phyloP scores from a whole-genome alignment of 2,113 vertebrate genomes.

The Pitta sordida region DNA sequence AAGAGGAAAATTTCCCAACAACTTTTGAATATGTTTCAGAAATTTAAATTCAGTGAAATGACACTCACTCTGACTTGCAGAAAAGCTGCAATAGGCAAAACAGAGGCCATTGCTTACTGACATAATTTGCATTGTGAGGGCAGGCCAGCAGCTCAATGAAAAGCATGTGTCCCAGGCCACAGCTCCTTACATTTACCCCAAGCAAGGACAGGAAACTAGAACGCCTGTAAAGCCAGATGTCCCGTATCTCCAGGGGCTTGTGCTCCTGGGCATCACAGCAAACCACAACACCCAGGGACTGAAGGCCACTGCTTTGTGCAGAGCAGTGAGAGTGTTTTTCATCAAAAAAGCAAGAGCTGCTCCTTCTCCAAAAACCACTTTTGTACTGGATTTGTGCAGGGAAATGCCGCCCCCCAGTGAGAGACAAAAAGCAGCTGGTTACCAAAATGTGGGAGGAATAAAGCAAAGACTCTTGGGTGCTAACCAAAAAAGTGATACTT shows the following conservation, averaged over 20 bases:
- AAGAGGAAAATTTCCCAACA: neutral
- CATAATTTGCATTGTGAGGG: neutral
- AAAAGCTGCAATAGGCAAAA: neutral
- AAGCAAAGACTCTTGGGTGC: neutral
- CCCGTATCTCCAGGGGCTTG: neutral
- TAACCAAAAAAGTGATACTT: neutral
- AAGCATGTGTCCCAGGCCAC: neutral
- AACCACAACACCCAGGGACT: neutral
- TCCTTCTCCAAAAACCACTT: neutral
- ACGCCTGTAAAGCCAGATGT: neutral
- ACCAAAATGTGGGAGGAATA: neutral
- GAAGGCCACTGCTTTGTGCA: neutral
- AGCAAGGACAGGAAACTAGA: neutral
- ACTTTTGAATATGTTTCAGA: neutral
- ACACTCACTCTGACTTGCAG: neutral
- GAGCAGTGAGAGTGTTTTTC: neutral
- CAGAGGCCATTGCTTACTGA: neutral
- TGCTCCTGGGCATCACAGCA: neutral
- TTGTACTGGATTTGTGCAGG: neutral
- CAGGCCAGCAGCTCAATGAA: neutral
- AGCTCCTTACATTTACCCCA: neutral
- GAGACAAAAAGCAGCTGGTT: conserved; percentile 14
- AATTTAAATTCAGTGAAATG: neutral
- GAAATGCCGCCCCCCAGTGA: conserved; percentile 55
- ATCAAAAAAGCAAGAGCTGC: neutral